phyloP scores from a whole-genome alignment of 2,888 invertebrate species.

The Nomada ruficornis region DNA sequence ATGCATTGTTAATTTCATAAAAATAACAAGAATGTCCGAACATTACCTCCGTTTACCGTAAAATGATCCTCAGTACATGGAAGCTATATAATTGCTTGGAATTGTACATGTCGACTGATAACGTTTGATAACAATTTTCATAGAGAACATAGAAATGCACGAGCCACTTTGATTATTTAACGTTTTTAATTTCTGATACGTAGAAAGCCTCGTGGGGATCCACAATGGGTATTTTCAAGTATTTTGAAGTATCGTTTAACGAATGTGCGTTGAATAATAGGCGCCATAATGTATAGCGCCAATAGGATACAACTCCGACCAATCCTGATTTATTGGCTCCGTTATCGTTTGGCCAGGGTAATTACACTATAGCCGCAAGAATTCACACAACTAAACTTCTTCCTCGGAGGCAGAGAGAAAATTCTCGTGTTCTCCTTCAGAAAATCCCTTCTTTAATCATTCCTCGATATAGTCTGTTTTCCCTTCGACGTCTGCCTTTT shows the following conservation, averaged over 20 bases:
- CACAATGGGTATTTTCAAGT: conserved; percentile 77
- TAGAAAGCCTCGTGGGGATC: too few species aligned
- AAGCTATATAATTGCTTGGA: too few species aligned
- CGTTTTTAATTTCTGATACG: conserved; percentile 76
- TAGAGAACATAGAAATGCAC: not conserved
- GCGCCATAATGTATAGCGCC: conserved; percentile 85
- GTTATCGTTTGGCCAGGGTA: conserved; percentile 87
- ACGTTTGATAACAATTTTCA: not conserved
- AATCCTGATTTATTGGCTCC: conserved; percentile 90
- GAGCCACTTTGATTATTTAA: conserved; percentile 73
- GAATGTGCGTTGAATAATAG: conserved; percentile 85
- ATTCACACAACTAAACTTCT: conserved; percentile 50
- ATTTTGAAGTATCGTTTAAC: conserved; percentile 87
- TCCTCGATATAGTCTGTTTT: conserved; percentile 38
- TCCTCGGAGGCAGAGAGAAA: conserved; percentile 32
- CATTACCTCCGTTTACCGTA: too few species aligned
- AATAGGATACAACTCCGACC: conserved; percentile 86
- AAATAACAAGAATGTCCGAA: too few species aligned
- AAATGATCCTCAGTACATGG: too few species aligned
- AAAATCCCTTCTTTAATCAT: conserved; percentile 65
- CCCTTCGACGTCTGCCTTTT: conserved; percentile 6
- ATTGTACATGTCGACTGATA: too few species aligned
- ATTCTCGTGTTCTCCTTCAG: conserved; percentile 52
- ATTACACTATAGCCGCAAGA: conserved; percentile 62
- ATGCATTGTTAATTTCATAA: too few species aligned